Evolutionary conservation across 2,888 invertebrate genomes (phyloP), one percentile per base, ranked within the genome.

Genomic region (Apamea crenata): DNA sequence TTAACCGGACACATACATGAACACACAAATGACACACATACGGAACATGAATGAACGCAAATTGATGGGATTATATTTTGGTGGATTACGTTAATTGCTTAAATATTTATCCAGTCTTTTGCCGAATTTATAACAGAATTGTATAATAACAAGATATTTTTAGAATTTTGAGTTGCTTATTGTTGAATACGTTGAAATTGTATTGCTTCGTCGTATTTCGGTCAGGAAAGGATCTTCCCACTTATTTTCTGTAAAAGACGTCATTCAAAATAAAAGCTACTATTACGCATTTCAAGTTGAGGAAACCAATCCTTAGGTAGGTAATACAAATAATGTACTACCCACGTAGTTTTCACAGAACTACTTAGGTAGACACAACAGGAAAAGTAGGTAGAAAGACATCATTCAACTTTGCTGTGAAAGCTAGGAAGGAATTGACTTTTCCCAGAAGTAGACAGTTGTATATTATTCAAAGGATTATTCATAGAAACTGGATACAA

Each of bases 1-100:
- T 82, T 77, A 75, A 29, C 44, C 25, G 56, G 76, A n/a, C n/a
- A n/a, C n/a, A n/a, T n/a, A n/a, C n/a, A n/a, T n/a, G n/a, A n/a
- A n/a, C n/a, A n/a, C n/a, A n/a, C n/a, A n/a, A n/a, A n/a, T n/a
- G n/a, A n/a, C n/a, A n/a, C n/a, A n/a, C n/a, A n/a, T n/a, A n/a
- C n/a, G n/a, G n/a, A n/a, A n/a, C n/a, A n/a, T n/a, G n/a, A n/a
- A n/a, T n/a, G n/a, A n/a, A n/a, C 29, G 74, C 63, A 75, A 79
- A 87, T 76, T 83, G 73, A 87, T 84, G 80, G 40, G 72, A 29
- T 71, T 36, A 87, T 69, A 81, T 76, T 83, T 74, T 47, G 71
- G 18, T 61, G 18, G 83, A 83, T 75, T 66, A 86, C 40, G 74
- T 70, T 71, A 72, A 78, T 72, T 68, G 56, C 40, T 66, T 8